phyloP scores from a whole-genome alignment of 2,113 vertebrate genomes.

The Leiothrix lutea region DNA sequence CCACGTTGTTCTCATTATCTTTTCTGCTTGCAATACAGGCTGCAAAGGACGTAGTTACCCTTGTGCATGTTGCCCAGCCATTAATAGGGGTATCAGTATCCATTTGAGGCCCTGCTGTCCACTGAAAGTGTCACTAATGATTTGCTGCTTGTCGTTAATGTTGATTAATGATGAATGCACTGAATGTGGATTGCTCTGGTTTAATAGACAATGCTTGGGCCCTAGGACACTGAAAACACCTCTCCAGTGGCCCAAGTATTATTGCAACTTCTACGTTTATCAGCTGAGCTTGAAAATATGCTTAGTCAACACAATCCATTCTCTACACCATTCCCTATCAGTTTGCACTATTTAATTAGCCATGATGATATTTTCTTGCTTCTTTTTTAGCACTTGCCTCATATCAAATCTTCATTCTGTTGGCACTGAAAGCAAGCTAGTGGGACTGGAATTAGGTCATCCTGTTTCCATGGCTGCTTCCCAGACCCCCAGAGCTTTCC shows the following conservation, averaged over 20 bases:
- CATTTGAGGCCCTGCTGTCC: neutral
- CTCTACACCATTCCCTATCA: neutral
- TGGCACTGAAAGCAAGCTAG: neutral
- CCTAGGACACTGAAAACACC: neutral
- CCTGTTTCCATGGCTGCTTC: neutral
- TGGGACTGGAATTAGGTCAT: neutral
- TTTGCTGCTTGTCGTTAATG: neutral
- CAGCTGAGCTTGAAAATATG: neutral
- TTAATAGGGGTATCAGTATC: neutral
- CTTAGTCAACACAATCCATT: neutral
- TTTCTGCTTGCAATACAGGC: neutral
- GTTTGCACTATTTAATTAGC: neutral
- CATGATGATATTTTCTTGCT: neutral
- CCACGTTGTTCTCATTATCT: rapidly evolving
- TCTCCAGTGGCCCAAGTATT: neutral
- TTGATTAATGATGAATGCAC: neutral
- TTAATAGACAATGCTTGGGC: neutral
- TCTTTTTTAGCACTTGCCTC: neutral
- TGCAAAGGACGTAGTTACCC: neutral
- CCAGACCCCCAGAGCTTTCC: neutral
- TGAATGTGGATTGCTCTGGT: neutral
- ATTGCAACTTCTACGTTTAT: neutral
- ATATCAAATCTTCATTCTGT: neutral
- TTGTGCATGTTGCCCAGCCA: neutral
- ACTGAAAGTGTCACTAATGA: neutral